Evolutionary conservation across 2,797 vertebrate genomes (phyloP).

Genomic region (Trachurus trachurus): DNA sequence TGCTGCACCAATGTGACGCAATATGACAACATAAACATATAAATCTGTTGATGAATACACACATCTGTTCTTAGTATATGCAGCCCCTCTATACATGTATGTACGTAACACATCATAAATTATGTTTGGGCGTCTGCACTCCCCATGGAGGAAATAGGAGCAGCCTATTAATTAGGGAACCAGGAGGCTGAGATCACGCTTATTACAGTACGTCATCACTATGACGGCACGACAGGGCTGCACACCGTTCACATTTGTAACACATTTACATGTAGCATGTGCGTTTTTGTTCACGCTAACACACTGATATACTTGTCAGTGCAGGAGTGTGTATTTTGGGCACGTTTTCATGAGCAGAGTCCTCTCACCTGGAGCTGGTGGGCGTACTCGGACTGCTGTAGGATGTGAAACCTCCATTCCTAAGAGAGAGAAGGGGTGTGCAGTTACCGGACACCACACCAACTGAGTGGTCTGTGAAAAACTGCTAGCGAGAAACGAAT

Average conservation of each 20-base stretch:
- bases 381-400: constrained; percentile 81
- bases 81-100: neutral
- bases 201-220: constrained; percentile 20
- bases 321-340: neutral
- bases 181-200: constrained; percentile 33
- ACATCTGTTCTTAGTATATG: neutral
- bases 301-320: constrained; percentile 1
- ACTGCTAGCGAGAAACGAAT: constrained; percentile 21
- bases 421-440: constrained; percentile 59
- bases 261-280: neutral
- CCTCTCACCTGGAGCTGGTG: constrained; percentile 74
- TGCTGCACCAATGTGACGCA: neutral
- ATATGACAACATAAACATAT: neutral
- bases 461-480: constrained; percentile 4
- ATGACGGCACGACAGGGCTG: neutral
- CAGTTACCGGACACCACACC: constrained; percentile 17
- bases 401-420: constrained; percentile 79
- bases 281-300: neutral
- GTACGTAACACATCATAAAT: constrained; percentile 5
- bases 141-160: constrained; percentile 11
- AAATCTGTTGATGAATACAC: neutral
- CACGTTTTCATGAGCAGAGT: neutral
- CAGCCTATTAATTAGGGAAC: constrained; percentile 12
- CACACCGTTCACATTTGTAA: constrained; percentile 21
- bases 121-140: constrained; percentile 1